phyloP scores from a whole-genome alignment of 2,888 invertebrate genomes.

The Andrena camellia region DNA sequence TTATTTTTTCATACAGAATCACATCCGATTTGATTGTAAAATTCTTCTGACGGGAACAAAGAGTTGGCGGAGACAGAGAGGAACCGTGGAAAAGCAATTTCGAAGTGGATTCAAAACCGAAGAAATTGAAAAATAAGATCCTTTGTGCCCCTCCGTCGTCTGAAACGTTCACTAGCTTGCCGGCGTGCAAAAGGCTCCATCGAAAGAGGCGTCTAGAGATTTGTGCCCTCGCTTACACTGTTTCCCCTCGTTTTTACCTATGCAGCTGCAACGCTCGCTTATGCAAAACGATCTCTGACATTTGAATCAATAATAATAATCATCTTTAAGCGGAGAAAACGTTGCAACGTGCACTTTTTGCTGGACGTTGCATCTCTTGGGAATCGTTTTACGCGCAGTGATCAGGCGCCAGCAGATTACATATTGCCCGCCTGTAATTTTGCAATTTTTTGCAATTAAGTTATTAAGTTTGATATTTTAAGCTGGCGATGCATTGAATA shows the following conservation, averaged over 20 bases:
- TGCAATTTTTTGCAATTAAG: constrained; percentile 7
- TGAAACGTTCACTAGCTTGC: constrained; percentile 6
- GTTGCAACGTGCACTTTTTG: neutral
- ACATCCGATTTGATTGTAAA: neutral
- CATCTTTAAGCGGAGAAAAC: neutral
- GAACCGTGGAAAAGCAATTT: constrained; percentile 39
- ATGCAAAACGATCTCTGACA: constrained; percentile 27
- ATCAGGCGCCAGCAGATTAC: constrained; percentile 9
- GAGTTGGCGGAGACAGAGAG: neutral
- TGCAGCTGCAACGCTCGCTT: constrained; percentile 1
- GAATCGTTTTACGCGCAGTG: neutral
- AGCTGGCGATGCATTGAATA: neutral
- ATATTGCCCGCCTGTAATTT: constrained; percentile 16
- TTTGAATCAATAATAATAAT: constrained; percentile 39
- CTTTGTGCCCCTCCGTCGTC: constrained; percentile 34
- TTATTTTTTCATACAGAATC: neutral
- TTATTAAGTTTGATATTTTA: constrained; percentile 16
- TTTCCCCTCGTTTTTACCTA: neutral
- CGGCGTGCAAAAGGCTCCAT: neutral
- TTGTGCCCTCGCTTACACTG: neutral
- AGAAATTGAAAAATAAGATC: constrained; percentile 52
- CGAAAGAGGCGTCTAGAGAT: neutral
- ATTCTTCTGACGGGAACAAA: neutral
- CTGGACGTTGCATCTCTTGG: neutral
- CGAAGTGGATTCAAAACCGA: constrained; percentile 41